Conservation (phyloP, 2,888 invertebrate genomes). For the Mayetiola destructor region DNA sequence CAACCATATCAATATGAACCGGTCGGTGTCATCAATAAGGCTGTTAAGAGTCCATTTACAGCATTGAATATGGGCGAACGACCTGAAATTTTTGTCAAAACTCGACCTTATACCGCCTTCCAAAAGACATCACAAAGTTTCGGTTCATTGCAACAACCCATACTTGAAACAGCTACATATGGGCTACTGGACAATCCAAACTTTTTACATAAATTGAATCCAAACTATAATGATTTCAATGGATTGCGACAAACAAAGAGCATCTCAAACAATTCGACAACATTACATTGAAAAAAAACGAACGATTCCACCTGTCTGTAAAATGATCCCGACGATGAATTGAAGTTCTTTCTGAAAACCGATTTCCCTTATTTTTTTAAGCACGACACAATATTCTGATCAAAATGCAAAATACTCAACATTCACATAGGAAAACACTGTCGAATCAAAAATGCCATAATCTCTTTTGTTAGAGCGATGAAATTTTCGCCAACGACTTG, state of each 20-base stretch:
- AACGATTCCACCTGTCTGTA: no score
- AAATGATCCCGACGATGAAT: no score
- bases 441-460: no score
- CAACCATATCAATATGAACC: constrained; percentile 27
- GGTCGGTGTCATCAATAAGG: constrained; percentile 25
- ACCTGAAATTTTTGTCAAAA: constrained; percentile 17
- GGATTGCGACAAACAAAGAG: constrained; percentile 17
- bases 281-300: constrained; percentile 1
- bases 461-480: no score
- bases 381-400: no score
- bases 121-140: constrained; percentile 2
- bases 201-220: neutral
- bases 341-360: no score
- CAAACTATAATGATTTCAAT: constrained; percentile 17
- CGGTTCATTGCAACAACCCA: neutral
- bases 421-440: no score
- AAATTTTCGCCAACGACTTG: no score
- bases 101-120: neutral
- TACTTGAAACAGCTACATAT: neutral
- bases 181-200: neutral
- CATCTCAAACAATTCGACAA: constrained; percentile 15
- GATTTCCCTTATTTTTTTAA: no score
- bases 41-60: constrained; percentile 29
- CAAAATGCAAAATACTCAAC: no score
- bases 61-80: constrained; percentile 31